These are phyloP conservation scores for Nebria salina DNA, from an alignment of 2,888 invertebrate genomes.

Conservation along the genomic window DNA sequence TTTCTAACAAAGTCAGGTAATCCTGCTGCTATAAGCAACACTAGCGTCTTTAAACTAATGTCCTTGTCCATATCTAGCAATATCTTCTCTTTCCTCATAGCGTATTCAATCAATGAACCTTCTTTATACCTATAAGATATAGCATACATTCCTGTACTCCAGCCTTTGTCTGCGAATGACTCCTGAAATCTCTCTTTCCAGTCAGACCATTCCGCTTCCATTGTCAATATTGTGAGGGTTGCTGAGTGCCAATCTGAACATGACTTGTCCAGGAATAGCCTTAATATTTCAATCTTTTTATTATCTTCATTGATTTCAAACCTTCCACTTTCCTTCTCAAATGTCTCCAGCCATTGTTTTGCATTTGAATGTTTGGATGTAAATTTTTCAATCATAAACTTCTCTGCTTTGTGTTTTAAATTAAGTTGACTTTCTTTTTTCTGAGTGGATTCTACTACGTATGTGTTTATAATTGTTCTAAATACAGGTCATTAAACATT, in stretches of 20 bases:
- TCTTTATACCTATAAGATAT: constrained; percentile 51
- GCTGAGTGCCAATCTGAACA: constrained; percentile 50
- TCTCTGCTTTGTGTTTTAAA: constrained; percentile 12
- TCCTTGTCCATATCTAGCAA: constrained; percentile 51
- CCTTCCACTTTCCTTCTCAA: background rate
- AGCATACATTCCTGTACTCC: constrained; percentile 49
- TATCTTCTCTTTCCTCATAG: constrained; percentile 52
- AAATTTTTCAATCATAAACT: constrained; percentile 8
- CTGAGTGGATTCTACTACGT: constrained; percentile 47
- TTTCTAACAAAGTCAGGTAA: constrained; percentile 51
- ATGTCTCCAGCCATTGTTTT: constrained; percentile 50
- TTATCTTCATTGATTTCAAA: too few relatives aligned
- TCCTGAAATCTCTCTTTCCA: constrained; percentile 50
- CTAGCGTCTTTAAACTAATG: constrained; percentile 49
- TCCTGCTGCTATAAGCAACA: constrained; percentile 49
- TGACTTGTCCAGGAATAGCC: constrained; percentile 40
- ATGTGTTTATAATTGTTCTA: constrained; percentile 48
- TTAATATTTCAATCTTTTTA: constrained; percentile 14
- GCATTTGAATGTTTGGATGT: constrained; percentile 46
- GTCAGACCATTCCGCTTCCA: background rate
- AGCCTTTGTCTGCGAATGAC: constrained; percentile 52
- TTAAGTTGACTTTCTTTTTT: constrained; percentile 23
- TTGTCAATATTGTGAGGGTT: constrained; percentile 48
- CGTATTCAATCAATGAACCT: constrained; percentile 52
- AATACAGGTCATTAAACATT: constrained; percentile 48